A percentile compares a stretch with the other conserved stretches of the same genome.
Evolutionary conservation across 2,797 vertebrate genomes (phyloP).

Genomic region (Antennarius maculatus): DNA sequence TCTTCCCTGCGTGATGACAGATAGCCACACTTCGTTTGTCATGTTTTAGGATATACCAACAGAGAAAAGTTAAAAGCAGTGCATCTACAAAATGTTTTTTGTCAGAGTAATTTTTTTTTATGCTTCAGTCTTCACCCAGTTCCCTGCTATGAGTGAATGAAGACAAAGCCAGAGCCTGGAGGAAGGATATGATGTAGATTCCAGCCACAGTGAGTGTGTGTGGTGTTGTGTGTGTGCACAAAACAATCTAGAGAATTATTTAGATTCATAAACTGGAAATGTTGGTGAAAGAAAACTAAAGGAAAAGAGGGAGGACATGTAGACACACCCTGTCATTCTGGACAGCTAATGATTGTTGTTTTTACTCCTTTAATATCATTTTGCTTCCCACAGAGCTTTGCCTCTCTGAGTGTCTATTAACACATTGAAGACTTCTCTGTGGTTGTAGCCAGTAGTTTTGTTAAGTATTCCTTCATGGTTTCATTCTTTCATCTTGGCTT

Average conservation of each 20-base stretch:
- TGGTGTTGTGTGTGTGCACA: constrained; percentile 27
- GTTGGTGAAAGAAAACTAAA: constrained; percentile 4
- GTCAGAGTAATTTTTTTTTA: constrained; percentile 19
- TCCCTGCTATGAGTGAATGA: constrained; percentile 1
- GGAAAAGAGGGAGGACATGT: constrained; percentile 9
- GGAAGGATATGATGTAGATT: constrained; percentile 37
- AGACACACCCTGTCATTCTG: constrained; percentile 54
- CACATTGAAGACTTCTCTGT: neutral
- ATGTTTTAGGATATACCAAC: neutral
- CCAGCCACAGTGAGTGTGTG: neutral
- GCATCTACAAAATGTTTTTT: neutral
- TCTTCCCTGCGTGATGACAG: constrained; percentile 2
- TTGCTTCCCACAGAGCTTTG: constrained; percentile 13
- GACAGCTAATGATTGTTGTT: constrained; percentile 52
- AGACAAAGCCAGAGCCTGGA: constrained; percentile 28
- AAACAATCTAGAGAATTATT: constrained; percentile 37
- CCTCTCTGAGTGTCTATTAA: neutral
- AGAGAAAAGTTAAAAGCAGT: constrained; percentile 4
- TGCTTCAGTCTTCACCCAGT: constrained; percentile 8
- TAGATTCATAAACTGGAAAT: constrained; percentile 16
- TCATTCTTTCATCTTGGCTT: constrained; percentile 19
- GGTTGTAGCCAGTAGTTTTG: neutral
- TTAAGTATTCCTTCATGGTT: neutral
- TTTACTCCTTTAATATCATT: constrained; percentile 31
- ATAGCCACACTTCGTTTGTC: neutral